Conservation (phyloP, 2,113 vertebrate species). For the Coracopsis vasa region DNA sequence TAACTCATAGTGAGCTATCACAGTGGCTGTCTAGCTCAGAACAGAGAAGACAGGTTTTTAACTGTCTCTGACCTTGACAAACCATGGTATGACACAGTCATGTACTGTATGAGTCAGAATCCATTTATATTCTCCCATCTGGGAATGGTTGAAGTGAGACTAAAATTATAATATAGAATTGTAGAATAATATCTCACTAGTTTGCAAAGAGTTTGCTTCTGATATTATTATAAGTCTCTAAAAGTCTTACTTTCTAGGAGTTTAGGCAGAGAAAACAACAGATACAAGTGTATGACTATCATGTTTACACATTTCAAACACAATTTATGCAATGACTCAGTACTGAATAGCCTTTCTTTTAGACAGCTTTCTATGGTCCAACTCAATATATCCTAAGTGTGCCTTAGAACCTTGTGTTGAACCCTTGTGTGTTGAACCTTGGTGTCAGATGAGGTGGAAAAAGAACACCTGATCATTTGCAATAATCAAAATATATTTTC, state of each 20-base stretch:
- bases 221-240: not conserved
- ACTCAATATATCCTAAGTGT: not conserved
- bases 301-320: not conserved
- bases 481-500: not conserved
- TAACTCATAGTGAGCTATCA: not conserved
- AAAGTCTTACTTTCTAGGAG: not conserved
- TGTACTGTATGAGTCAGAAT: not conserved
- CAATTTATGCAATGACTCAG: not conserved
- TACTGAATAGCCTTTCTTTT: not conserved
- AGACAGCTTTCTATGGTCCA: not conserved
- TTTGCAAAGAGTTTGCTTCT: not conserved
- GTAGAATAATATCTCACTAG: not conserved
- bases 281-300: not conserved
- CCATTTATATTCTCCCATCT: not conserved
- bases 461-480: not conserved
- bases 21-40: not conserved
- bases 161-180: not conserved
- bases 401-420: not conserved
- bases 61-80: not conserved
- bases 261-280: not conserved
- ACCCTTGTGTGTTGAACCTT: not conserved
- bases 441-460: not conserved
- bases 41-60: not conserved
- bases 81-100: not conserved
- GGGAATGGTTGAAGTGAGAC: not conserved